These are phyloP conservation scores for Agrilus mali DNA, from an alignment of 2,888 invertebrate species.

Conservation along the genomic window DNA sequence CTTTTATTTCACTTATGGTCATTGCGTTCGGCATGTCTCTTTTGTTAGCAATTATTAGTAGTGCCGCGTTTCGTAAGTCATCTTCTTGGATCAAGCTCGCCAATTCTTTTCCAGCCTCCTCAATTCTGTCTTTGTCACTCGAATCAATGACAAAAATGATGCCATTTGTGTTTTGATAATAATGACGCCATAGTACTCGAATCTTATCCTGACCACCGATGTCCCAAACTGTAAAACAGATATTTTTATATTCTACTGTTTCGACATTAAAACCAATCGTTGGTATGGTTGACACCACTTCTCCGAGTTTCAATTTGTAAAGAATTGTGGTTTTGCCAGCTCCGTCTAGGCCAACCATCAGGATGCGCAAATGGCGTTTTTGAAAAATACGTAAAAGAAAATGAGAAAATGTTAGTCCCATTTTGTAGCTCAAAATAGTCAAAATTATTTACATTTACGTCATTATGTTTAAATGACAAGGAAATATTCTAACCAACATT, in stretches of 20 bases:
- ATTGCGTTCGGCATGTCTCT: conserved; percentile 95
- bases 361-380: conserved; percentile 94
- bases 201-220: conserved; percentile 99
- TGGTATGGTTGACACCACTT: conserved; percentile 97
- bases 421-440: conserved; percentile 26
- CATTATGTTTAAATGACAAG: too few relatives aligned
- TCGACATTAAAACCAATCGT: conserved; percentile 99
- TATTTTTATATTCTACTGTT: conserved; percentile 99
- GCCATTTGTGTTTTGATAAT: conserved; percentile 96
- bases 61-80: conserved; percentile 83
- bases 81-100: conserved; percentile 90
- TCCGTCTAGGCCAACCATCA: conserved; percentile 97
- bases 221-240: conserved; percentile 99
- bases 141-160: conserved; percentile 97
- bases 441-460: too few relatives aligned
- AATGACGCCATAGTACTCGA: conserved; percentile 95
- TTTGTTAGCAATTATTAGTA: conserved; percentile 95
- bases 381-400: conserved; percentile 88
- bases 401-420: conserved; percentile 95
- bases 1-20: conserved; percentile 87
- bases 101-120: conserved; percentile 85
- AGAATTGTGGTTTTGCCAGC: conserved; percentile 98
- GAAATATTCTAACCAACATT: too few relatives aligned
- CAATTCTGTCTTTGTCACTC: conserved; percentile 89
- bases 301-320: conserved; percentile 93